Evolutionary conservation across 2,797 vertebrate genomes (phyloP).

Genomic region (Acropternis orthonyx): DNA sequence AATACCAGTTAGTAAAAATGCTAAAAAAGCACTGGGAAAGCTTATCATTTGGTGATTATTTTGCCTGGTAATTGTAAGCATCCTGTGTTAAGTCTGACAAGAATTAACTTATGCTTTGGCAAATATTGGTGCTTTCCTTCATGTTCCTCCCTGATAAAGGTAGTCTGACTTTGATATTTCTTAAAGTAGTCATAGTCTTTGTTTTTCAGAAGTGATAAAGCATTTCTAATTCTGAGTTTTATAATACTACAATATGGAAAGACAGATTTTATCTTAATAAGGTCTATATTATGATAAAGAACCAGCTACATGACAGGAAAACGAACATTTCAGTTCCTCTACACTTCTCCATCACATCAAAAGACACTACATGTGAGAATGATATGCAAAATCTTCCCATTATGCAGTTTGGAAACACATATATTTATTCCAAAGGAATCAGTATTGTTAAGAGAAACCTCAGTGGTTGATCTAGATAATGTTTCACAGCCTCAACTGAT

Average conservation of each 20-base stretch:
- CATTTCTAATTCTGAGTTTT: slow-evolving; percentile 72
- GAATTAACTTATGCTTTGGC: slow-evolving; percentile 64
- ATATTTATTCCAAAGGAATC: slow-evolving; percentile 26
- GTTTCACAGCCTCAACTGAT: slow-evolving; percentile 56
- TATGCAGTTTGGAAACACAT: slow-evolving; percentile 18
- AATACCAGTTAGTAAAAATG: not conserved
- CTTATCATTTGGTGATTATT: slow-evolving; percentile 2
- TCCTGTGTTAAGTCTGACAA: slow-evolving; percentile 59
- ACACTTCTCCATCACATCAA: slow-evolving; percentile 52
- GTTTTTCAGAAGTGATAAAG: slow-evolving; percentile 70
- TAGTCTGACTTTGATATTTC: slow-evolving; percentile 68
- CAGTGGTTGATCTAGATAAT: slow-evolving; percentile 44
- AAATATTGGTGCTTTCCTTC: slow-evolving; percentile 68
- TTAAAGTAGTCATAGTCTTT: slow-evolving; percentile 60
- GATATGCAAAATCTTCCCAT: slow-evolving; percentile 29
- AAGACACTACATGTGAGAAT: slow-evolving; percentile 32
- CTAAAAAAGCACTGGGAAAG: not conserved
- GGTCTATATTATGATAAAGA: slow-evolving; percentile 73
- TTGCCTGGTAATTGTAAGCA: slow-evolving; percentile 19
- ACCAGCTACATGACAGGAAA: slow-evolving; percentile 63
- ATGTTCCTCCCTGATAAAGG: slow-evolving; percentile 52
- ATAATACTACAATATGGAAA: slow-evolving; percentile 69
- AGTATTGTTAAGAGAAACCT: slow-evolving; percentile 21
- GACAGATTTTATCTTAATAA: slow-evolving; percentile 78
- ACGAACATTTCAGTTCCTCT: slow-evolving; percentile 64